Percentiles rank a stretch among this genome's conserved stretches.
Evolutionary conservation across 2,797 vertebrate species (phyloP).

Genomic region (Toxotes lorentzi): DNA sequence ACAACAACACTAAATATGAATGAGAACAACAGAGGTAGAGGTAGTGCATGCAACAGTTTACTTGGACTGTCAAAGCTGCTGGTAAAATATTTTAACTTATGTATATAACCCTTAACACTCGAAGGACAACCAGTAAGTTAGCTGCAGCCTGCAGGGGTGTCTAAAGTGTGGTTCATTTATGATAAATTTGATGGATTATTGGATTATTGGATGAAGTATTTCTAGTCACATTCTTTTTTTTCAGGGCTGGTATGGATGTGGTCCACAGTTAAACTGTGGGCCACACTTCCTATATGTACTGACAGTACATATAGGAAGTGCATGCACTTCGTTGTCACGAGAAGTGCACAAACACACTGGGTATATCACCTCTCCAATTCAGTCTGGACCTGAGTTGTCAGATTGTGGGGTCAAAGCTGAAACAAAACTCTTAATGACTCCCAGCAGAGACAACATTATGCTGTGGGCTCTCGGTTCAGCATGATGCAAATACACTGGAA

Average conservation of each 20-base stretch:
- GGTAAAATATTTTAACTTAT: slow-evolving; percentile 8
- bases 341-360: slow-evolving; percentile 22
- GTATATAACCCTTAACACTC: background rate
- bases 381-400: slow-evolving; percentile 44
- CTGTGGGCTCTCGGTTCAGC: slow-evolving; percentile 61
- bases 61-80: background rate
- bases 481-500: slow-evolving; percentile 75
- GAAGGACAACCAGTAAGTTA: background rate
- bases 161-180: background rate
- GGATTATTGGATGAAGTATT: too few relatives aligned
- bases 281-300: too few relatives aligned
- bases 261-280: slow-evolving; percentile 25
- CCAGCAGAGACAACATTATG: slow-evolving; percentile 68
- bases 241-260: background rate
- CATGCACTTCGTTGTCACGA: slow-evolving; percentile 38
- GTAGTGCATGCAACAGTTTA: background rate
- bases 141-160: background rate
- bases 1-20: too few relatives aligned
- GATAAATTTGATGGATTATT: background rate
- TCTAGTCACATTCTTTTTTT: slow-evolving; percentile 7
- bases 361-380: slow-evolving; percentile 16
- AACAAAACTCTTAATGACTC: slow-evolving; percentile 73
- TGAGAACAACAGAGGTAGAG: background rate
- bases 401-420: slow-evolving; percentile 69
- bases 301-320: slow-evolving; percentile 12